These are phyloP conservation scores for Coryphaenoides rupestris DNA, from an alignment of 2,113 vertebrate genomes.

Conservation along the genomic window DNA sequence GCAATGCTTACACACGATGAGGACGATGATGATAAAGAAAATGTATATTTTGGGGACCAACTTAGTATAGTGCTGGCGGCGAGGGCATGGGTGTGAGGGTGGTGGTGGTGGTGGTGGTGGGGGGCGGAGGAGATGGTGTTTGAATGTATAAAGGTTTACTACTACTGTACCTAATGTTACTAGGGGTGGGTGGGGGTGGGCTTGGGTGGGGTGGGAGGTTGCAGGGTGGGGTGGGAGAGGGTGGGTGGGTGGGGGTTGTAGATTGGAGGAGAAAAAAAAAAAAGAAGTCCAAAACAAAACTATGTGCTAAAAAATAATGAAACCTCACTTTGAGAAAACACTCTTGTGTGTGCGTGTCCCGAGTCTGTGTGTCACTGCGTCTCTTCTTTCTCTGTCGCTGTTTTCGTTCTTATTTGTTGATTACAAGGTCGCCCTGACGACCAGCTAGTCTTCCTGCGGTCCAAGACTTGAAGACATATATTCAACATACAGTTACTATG, in stretches of 20 bases:
- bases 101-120: not conserved
- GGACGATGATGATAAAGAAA: constrained; percentile 44
- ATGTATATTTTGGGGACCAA: constrained; percentile 76
- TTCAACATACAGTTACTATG: too few species aligned
- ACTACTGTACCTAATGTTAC: constrained; percentile 62
- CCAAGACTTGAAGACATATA: too few species aligned
- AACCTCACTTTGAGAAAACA: constrained; percentile 73
- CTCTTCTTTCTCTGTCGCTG: not conserved
- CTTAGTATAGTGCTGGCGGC: constrained; percentile 45
- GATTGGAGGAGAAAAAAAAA: constrained; percentile 55
- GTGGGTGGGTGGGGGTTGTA: constrained; percentile 40
- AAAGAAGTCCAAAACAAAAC: constrained; percentile 21
- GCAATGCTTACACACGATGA: constrained; percentile 36
- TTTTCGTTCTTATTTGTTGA: too few species aligned
- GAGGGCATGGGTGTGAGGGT: too few species aligned
- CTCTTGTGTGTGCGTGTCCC: not conserved
- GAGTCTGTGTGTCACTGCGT: constrained; percentile 28
- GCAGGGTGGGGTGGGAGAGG: too few species aligned
- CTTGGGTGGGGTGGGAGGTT: too few species aligned
- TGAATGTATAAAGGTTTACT: constrained; percentile 69
- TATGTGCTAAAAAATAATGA: constrained; percentile 71
- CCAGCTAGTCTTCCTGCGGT: too few species aligned
- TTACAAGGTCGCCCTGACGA: too few species aligned
- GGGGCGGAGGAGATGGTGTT: constrained; percentile 19
- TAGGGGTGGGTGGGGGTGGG: too few species aligned